These are phyloP conservation scores for Euproctis similis DNA, from an alignment of 2,888 invertebrate species.

Conservation along the genomic window DNA sequence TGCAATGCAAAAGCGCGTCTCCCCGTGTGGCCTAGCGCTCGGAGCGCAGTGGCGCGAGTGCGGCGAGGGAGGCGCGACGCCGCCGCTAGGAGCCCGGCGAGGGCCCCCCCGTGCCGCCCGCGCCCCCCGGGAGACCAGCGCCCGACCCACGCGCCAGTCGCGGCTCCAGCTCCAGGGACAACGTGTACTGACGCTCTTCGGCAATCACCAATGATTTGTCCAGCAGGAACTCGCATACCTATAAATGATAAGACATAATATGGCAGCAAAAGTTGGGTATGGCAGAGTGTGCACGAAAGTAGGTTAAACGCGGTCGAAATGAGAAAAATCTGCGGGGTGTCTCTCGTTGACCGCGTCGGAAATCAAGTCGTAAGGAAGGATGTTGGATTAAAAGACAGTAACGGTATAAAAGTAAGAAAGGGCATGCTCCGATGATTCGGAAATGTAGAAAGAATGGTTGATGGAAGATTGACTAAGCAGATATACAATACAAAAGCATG, in stretches of 20 bases:
- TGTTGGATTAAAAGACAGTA: no score
- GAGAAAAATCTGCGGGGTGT: no score
- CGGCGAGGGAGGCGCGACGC: conserved; percentile 67
- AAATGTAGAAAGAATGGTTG: no score
- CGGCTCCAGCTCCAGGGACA: conserved; percentile 90
- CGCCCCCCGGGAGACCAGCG: conserved; percentile 27
- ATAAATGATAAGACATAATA: background rate
- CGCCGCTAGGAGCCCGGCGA: conserved; percentile 66
- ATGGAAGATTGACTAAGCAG: no score
- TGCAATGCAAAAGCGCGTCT: conserved; percentile 10
- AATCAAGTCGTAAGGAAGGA: no score
- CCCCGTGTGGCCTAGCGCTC: conserved; percentile 36
- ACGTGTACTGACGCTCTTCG: conserved; percentile 89
- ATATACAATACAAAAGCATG: no score
- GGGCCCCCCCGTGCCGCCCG: conserved; percentile 30
- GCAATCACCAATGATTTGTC: conserved; percentile 85
- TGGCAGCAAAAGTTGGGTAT: no score
- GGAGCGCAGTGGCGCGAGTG: conserved; percentile 52
- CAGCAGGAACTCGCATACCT: conserved; percentile 82
- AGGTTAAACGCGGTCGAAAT: no score
- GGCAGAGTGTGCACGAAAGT: no score
- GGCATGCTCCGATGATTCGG: no score
- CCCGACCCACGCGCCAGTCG: conserved; percentile 71
- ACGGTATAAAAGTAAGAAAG: no score
- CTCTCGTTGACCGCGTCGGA: no score